These are phyloP conservation scores for Geophilus truncorum DNA, from an alignment of 2,888 invertebrate species.

Conservation along the genomic window DNA sequence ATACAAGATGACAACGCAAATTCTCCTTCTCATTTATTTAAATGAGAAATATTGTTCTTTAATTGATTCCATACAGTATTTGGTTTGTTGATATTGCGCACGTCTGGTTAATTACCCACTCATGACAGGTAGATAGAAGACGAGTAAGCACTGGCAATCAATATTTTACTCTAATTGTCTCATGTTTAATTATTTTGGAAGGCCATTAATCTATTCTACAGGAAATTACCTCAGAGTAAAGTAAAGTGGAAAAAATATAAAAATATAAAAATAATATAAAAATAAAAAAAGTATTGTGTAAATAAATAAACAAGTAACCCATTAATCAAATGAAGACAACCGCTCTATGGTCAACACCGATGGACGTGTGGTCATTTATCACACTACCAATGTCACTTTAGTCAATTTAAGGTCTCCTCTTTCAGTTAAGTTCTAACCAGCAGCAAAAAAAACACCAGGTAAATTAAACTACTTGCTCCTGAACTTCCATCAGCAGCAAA, in stretches of 20 bases:
- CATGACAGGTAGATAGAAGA: not conserved
- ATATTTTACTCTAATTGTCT: conserved; percentile 16
- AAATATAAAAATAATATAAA: not conserved
- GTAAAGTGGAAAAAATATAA: not conserved
- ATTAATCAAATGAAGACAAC: conserved; percentile 21
- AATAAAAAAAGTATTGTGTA: not conserved
- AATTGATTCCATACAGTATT: not conserved
- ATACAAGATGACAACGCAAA: too few relatives aligned
- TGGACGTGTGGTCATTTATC: conserved; percentile 21
- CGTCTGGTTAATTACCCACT: not conserved
- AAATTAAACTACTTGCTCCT: not conserved
- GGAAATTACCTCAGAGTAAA: not conserved
- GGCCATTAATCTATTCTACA: not conserved
- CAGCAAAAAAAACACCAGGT: not conserved
- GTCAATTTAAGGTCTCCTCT: not conserved
- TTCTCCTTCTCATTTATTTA: too few relatives aligned
- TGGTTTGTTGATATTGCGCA: not conserved
- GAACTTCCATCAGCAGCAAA: not conserved
- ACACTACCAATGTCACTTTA: not conserved
- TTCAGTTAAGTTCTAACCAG: not conserved
- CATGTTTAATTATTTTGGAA: conserved; percentile 2
- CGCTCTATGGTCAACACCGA: not conserved
- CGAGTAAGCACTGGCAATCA: not conserved
- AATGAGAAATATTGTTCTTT: not conserved
- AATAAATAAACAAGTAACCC: conserved; percentile 5